phyloP scores from a whole-genome alignment of 92 coral and sea anemone species.

The Actinernus sp. region DNA sequence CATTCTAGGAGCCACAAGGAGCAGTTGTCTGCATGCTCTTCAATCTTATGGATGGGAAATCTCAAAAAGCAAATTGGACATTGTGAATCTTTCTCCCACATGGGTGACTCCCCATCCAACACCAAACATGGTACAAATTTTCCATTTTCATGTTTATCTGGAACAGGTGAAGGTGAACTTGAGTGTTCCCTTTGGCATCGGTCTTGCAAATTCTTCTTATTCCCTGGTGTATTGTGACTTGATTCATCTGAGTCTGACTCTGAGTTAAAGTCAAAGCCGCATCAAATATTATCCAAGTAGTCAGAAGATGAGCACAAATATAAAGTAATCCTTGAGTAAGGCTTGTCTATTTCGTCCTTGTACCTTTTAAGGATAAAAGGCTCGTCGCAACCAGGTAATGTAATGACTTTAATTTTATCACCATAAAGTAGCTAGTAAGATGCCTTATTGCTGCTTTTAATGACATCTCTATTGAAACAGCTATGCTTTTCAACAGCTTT shows the following conservation, averaged over 20 bases:
- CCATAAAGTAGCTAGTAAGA: constrained; percentile 54
- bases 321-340: constrained; percentile 58
- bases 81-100: no score
- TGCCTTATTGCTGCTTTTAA: constrained; percentile 44
- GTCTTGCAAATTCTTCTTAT: no score
- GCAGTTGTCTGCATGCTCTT: constrained; percentile 79
- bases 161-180: no score
- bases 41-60: constrained; percentile 25
- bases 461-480: constrained; percentile 69
- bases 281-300: constrained; percentile 49
- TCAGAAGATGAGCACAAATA: constrained; percentile 64
- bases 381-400: constrained; percentile 64
- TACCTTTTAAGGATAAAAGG: constrained; percentile 69
- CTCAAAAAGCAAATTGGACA: constrained; percentile 2
- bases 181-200: no score
- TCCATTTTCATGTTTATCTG: no score
- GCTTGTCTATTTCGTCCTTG: constrained; percentile 71
- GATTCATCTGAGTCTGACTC: no score
- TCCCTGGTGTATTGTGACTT: no score
- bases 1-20: constrained; percentile 65
- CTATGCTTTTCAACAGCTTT: constrained; percentile 76
- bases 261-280: no score
- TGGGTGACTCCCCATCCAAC: no score
- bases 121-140: no score
- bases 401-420: constrained; percentile 49